A percentile compares a stretch with the other conserved stretches of the same genome.
Evolutionary conservation across 2,888 invertebrate genomes (phyloP).

Genomic region (Nymphalis polychloros): DNA sequence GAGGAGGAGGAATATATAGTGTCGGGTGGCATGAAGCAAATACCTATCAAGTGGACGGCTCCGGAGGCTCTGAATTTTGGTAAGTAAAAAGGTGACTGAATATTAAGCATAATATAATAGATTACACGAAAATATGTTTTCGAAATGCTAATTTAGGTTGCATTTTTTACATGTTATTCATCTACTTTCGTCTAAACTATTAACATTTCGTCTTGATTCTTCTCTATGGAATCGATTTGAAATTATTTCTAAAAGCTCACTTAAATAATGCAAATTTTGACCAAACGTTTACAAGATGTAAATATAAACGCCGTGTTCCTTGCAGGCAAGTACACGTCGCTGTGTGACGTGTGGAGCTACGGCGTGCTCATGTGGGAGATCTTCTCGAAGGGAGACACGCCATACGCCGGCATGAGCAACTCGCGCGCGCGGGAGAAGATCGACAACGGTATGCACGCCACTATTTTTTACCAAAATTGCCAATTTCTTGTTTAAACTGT

Average conservation of each 20-base stretch:
- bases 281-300: no score
- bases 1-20: constrained; percentile 98
- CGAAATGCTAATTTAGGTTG: no score
- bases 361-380: constrained; percentile 98
- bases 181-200: no score
- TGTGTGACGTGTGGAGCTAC: constrained; percentile 99
- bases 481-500: neutral
- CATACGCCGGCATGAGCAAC: constrained; percentile 96
- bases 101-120: no score
- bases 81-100: constrained; percentile 51
- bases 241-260: no score
- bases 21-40: constrained; percentile 98
- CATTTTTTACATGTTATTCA: no score
- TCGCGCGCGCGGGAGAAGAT: constrained; percentile 96
- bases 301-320: neutral
- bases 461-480: neutral
- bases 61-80: constrained; percentile 98
- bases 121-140: no score
- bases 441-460: constrained; percentile 87
- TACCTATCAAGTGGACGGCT: constrained; percentile 99
- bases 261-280: no score
- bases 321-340: constrained; percentile 94
- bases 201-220: no score
- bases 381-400: constrained; percentile 95
- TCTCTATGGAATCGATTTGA: no score